phyloP scores from a whole-genome alignment of 2,797 vertebrate species.

The Xenopus petersii region DNA sequence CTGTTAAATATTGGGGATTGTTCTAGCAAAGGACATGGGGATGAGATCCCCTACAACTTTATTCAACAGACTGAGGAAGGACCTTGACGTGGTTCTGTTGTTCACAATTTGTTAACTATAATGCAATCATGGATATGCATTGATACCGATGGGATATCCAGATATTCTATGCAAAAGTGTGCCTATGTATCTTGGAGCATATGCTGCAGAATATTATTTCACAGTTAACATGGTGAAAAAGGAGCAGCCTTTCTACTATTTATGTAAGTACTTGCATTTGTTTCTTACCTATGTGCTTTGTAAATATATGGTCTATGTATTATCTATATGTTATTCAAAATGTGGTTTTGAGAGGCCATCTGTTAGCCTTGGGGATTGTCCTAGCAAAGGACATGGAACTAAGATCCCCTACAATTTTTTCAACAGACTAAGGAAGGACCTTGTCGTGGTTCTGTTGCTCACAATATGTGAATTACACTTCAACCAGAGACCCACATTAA shows the following conservation, averaged over 20 bases:
- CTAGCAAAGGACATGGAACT: slow-evolving; percentile 1
- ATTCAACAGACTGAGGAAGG: slow-evolving; percentile 54
- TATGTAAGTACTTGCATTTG: no score
- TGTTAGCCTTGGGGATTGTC: background rate
- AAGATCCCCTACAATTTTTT: slow-evolving; percentile 36
- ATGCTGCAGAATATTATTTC: no score
- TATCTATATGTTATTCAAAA: no score
- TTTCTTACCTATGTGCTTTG: no score
- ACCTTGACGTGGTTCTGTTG: slow-evolving; percentile 59
- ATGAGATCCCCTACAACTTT: slow-evolving; percentile 23
- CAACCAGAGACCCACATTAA: background rate
- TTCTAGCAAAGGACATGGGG: slow-evolving; percentile 4
- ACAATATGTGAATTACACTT: slow-evolving; percentile 12
- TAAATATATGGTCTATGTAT: no score
- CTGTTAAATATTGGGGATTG: background rate
- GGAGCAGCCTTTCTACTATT: no score
- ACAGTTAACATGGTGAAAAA: no score
- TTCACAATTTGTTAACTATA: slow-evolving; percentile 35
- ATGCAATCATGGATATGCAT: background rate
- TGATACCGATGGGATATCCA: no score
- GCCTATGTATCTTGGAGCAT: no score
- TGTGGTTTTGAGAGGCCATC: no score
- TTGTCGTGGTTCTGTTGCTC: slow-evolving; percentile 59
- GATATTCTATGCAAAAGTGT: no score
- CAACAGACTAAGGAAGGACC: slow-evolving; percentile 56